Conservation (phyloP, 2,113 vertebrate species). For the Pelvicachromis taeniatus region DNA sequence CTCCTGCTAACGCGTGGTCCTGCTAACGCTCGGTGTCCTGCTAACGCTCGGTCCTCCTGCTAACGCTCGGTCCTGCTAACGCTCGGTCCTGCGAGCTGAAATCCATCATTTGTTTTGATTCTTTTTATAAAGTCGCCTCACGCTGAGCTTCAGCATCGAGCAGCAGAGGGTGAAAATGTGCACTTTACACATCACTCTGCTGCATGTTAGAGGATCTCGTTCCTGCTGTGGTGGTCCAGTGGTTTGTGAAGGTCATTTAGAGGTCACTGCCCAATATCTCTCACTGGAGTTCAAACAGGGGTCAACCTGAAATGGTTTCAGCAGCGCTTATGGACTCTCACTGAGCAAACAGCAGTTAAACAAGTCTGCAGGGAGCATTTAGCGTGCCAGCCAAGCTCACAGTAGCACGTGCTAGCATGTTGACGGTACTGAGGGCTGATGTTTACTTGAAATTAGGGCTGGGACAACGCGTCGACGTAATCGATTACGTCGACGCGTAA, state of each 20-base stretch:
- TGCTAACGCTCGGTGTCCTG: too few species aligned
- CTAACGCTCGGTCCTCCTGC: too few species aligned
- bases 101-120: not conserved
- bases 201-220: not conserved
- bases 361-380: not conserved
- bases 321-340: not conserved
- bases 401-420: not conserved
- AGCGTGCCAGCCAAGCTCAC: not conserved
- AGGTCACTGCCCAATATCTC: rapidly evolving
- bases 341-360: not conserved
- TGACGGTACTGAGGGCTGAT: rapidly evolving
- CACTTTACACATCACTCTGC: not conserved
- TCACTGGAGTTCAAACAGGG: not conserved
- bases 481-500: too few species aligned
- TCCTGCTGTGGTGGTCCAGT: not conserved
- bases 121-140: not conserved
- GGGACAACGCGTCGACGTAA: too few species aligned
- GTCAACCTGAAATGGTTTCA: not conserved
- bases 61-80: not conserved
- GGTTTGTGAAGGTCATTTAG: not conserved
- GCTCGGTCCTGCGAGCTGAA: not conserved
- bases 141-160: not conserved
- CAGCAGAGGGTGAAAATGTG: not conserved
- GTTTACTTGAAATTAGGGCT: too few species aligned
- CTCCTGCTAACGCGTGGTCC: not conserved